Evolutionary conservation across 2,797 vertebrate species (phyloP).

Genomic region (Nyctibius grandis): DNA sequence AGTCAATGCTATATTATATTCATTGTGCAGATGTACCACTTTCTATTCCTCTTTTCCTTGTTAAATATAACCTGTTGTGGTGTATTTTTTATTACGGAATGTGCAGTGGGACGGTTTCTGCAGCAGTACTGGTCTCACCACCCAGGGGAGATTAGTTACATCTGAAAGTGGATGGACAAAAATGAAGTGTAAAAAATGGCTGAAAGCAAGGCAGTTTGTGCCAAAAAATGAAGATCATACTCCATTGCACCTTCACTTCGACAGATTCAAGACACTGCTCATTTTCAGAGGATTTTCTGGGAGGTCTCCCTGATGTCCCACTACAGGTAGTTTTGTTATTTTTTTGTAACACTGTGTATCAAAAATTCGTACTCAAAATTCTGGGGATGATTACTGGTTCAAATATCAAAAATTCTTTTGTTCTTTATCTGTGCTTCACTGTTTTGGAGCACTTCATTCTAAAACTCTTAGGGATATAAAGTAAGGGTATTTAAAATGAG

Average conservation of each 20-base stretch:
- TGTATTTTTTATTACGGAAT: not conserved
- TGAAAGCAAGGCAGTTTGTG: not conserved
- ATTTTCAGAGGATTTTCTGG: not conserved
- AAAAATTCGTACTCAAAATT: not conserved
- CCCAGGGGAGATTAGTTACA: not conserved
- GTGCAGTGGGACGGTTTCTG: not conserved
- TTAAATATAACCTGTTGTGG: constrained; percentile 46
- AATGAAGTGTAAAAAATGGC: not conserved
- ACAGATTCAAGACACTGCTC: not conserved
- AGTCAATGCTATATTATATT: constrained; percentile 47
- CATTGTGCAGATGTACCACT: constrained; percentile 53
- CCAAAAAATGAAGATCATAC: not conserved
- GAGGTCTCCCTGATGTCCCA: not conserved
- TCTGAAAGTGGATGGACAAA: not conserved
- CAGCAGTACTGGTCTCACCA: constrained; percentile 5
- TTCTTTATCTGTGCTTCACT: not conserved
- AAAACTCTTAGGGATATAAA: not conserved
- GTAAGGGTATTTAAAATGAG: not conserved
- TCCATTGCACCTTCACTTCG: not conserved
- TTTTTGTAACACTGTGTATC: not conserved
- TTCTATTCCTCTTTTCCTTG: constrained; percentile 45
- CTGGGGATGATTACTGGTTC: not conserved
- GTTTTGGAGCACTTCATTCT: not conserved
- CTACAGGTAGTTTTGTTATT: not conserved
- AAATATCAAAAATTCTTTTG: not conserved